These are phyloP conservation scores for Acronicta psi DNA, from an alignment of 2,888 invertebrate species.

Conservation along the genomic window DNA sequence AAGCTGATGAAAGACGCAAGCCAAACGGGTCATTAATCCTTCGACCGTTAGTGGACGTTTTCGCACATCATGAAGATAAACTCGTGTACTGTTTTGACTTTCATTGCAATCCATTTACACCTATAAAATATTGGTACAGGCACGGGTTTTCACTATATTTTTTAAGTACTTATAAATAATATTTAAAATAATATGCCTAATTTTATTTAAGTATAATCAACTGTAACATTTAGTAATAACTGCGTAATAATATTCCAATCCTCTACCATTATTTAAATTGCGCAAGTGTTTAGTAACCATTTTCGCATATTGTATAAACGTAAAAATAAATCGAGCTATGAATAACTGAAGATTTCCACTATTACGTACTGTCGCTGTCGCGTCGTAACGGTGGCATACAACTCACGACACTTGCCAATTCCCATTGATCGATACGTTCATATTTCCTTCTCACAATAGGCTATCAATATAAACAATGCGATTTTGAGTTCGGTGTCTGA, in stretches of 20 bases:
- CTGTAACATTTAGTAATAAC: too few species aligned
- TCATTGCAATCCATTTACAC: constrained; percentile 4
- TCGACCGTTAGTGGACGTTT: constrained; percentile 46
- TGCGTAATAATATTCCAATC: too few species aligned
- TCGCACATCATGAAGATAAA: constrained; percentile 24
- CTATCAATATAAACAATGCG: constrained; percentile 8
- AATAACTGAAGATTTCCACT: constrained; percentile 49
- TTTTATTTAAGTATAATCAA: too few species aligned
- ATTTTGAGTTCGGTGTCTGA: not conserved
- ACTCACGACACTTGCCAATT: constrained; percentile 52
- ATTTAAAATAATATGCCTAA: too few species aligned
- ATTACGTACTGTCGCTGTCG: constrained; percentile 32
- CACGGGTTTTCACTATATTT: too few species aligned
- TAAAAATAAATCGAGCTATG: constrained; percentile 36
- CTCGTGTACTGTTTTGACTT: constrained; percentile 31
- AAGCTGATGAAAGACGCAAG: constrained; percentile 24
- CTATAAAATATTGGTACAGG: not conserved
- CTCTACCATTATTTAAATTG: not conserved
- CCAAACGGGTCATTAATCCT: constrained; percentile 55
- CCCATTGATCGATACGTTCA: constrained; percentile 34
- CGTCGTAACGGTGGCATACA: constrained; percentile 23
- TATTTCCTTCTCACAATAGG: constrained; percentile 9
- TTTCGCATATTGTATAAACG: not conserved
- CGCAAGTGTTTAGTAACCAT: constrained; percentile 9
- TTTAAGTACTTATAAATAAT: too few species aligned